Evolutionary conservation across 1,140 invertebrate genomes (phyloP), one percentile per base, ranked within the genome.

Genomic region (Leptinotarsa defecta): DNA sequence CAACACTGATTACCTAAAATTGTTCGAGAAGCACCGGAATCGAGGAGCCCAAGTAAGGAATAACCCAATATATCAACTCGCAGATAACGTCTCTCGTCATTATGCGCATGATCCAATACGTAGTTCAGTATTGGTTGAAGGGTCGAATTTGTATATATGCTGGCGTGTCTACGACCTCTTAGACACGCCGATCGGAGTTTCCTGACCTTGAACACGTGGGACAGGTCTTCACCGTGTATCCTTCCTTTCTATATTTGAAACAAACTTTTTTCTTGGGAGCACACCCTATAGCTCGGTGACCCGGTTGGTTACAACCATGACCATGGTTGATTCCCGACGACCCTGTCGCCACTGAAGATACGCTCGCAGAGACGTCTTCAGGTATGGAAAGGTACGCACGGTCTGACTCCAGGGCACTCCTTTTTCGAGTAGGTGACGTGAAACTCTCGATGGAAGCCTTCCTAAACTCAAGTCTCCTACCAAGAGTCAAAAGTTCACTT

Each of bases 21-120:
- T 0, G 78, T 77, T 5, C 67, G 22, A 15, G 73, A 71, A 19
- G 73, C 73, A n/a, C 74, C 78, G 43, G 74, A 79, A 49, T 79
- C 78, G 15, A 77, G 61, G 3, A 79, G 24, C 61, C 78, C 76
- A 22, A 52, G 6, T n/a, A 79, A 22, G 4, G 49, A 48, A 13
- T 63, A 15, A 34, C 73, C 76, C 15, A 74, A 74, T 61, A 79
- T 65, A 20, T 20, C 15, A 4, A 79, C 72, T n/a, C 43, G n/a
- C 3, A 79, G 22, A 69, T 79, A 79, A 2, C 76, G 75, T 64
- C 76, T n/a, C 49, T 75, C 68, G 22, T 77, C 70, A 68, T 69
- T 17, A 4, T 6, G 4, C 2, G 67, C 70, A 34, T 65, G 34
- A n/a, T 68, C 63, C 3, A 77, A 57, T 43, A 77, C 62, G 34